Base-by-base conservation (phyloP, 2,888 invertebrate species). In the Rhodophaea formosa region DNA sequence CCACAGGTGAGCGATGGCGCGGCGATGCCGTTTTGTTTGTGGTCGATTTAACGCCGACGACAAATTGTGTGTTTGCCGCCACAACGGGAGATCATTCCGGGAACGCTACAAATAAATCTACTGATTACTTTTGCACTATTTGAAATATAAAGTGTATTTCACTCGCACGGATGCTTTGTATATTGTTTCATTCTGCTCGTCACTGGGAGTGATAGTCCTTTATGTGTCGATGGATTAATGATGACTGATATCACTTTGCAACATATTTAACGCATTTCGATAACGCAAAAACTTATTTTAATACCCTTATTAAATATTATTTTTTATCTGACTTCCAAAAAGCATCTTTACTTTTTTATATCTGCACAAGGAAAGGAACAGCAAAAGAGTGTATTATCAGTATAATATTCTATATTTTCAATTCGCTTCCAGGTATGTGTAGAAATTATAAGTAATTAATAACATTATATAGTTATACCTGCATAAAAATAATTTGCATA, bases 1-100 rank as follows among this genome's bases (percentile, higher is more conserved):
- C 89, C 91, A 82, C 91, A 90, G 89, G 86, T 88, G 91, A 91
- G 84, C 86, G 88, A 90, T 88, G 91, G 86, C 79, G 79, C 74
- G 76, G 73, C 72, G 75, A 39, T 75, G 75, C 77, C 86, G 86
- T 88, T 91, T 90, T 90, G 90, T 91, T 90, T 89, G 91, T 79
- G 91, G 91, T 89, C 88, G 87, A 88, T 91, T 91, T 88, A 89
- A 87, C 87, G 83, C 84, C 77, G 79, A 80, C 84, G 86, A 90
- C 90, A 88, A 91, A 90, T 90, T 89, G 86, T 82, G 84, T 87
- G 90, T 90, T 90, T 88, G 88, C 85, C 79, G 79, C 86, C 80
- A 73, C 81, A 79, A 77, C 72, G 78, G 77, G 82, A 83, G 87
- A 86, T 87, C 88, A 86, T 85, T 86, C 80, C 79, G 72, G 76